Percentiles rank a stretch among this genome's conserved stretches.
phyloP scores from a whole-genome alignment of 1,140 invertebrate genomes.

The Wiebesia pumilae region DNA sequence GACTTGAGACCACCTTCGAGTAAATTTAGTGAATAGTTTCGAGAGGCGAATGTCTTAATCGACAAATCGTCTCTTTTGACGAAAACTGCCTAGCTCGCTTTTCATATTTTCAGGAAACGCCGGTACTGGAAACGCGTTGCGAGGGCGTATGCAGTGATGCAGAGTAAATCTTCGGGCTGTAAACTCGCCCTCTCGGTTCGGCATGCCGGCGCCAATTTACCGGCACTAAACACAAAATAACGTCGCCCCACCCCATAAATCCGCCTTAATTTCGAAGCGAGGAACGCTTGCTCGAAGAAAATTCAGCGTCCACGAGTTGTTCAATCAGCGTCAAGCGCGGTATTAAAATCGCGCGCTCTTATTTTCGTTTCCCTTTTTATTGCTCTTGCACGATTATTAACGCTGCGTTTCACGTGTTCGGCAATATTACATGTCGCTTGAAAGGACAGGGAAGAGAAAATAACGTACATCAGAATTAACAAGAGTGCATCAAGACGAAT shows the following conservation, averaged over 20 bases:
- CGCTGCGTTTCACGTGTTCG: neutral
- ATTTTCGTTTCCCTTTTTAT: slow-evolving; percentile 55
- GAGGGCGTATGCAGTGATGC: slow-evolving; percentile 53
- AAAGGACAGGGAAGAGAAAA: neutral
- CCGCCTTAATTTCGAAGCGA: slow-evolving; percentile 59
- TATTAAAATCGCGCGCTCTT: slow-evolving; percentile 60
- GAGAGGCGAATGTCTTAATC: neutral
- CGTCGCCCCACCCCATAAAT: slow-evolving; percentile 61
- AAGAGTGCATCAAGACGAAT: too few species aligned
- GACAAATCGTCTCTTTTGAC: neutral
- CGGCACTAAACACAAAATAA: slow-evolving; percentile 62
- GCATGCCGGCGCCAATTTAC: slow-evolving; percentile 58
- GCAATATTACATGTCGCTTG: neutral
- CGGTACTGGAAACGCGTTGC: slow-evolving; percentile 50
- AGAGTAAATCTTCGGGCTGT: slow-evolving; percentile 61
- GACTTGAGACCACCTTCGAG: neutral
- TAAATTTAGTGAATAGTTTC: neutral
- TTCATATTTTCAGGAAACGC: slow-evolving; percentile 51
- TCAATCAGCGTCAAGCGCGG: slow-evolving; percentile 62
- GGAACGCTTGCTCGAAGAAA: slow-evolving; percentile 56
- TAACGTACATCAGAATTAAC: too few species aligned
- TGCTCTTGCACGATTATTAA: slow-evolving; percentile 61
- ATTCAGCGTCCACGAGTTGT: slow-evolving; percentile 53
- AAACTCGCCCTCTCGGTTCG: slow-evolving; percentile 58
- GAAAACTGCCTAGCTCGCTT: neutral